Evolutionary conservation across 2,888 invertebrate species (phyloP).

Genomic region (Adineta ricciae): DNA sequence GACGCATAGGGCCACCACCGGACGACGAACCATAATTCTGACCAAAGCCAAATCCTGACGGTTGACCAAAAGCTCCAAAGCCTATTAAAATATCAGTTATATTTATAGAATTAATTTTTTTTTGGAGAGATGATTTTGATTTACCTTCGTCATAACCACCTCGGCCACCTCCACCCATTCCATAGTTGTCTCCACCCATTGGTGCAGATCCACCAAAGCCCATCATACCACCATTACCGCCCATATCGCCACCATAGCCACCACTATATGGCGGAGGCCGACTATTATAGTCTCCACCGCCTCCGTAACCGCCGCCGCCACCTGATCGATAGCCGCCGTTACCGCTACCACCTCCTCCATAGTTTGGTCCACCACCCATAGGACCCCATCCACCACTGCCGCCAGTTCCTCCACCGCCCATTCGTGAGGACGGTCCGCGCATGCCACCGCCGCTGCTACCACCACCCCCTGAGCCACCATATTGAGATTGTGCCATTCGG

Average conservation of each 20-base stretch:
- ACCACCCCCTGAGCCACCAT: not conserved
- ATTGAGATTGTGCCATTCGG: not conserved
- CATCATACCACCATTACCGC: not conserved
- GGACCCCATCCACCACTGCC: not conserved
- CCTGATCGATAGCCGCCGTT: not conserved
- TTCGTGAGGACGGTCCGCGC: not conserved
- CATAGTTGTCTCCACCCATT: not conserved
- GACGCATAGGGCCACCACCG: not conserved
- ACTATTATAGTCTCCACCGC: not conserved
- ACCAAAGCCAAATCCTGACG: slow-evolving; percentile 1
- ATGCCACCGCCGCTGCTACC: not conserved
- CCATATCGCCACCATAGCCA: not conserved
- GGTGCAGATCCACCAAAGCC: not conserved
- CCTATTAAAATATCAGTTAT: not conserved
- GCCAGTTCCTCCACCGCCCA: not conserved
- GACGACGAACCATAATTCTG: not conserved
- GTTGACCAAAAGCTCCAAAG: not conserved
- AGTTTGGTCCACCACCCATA: not conserved
- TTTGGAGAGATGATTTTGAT: too few relatives aligned
- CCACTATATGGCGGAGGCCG: not conserved
- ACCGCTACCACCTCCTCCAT: not conserved
- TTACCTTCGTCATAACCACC: not conserved
- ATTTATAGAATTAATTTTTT: too few relatives aligned
- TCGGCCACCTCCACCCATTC: not conserved
- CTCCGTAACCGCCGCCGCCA: not conserved